phyloP scores from a whole-genome alignment of 1,140 invertebrate species.

The Formica selysi region DNA sequence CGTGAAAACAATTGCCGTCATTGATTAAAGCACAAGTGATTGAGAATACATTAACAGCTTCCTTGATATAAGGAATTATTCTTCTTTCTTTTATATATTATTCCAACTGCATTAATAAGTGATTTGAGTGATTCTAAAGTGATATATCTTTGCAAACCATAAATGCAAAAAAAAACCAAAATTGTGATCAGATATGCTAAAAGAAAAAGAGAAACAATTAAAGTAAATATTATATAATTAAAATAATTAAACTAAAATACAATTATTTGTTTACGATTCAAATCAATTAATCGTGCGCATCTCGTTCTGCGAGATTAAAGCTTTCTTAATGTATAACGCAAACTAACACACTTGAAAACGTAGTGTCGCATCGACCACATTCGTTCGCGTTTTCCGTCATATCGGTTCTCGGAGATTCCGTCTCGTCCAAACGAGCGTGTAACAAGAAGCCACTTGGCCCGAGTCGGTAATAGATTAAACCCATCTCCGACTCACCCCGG shows the following conservation, averaged over 20 bases:
- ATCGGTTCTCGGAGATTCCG: slow-evolving; percentile 65
- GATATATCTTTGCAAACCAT: neutral
- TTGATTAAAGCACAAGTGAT: neutral
- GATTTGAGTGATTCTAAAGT: neutral
- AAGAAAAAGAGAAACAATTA: neutral
- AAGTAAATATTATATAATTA: no score
- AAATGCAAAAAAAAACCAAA: neutral
- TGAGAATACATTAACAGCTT: no score
- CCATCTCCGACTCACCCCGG: slow-evolving; percentile 76
- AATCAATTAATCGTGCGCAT: neutral
- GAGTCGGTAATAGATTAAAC: slow-evolving; percentile 85
- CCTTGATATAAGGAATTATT: no score
- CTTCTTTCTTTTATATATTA: no score
- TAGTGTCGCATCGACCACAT: neutral
- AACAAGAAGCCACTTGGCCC: slow-evolving; percentile 85
- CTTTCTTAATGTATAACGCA: neutral
- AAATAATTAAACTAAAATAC: no score
- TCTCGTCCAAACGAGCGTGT: slow-evolving; percentile 84
- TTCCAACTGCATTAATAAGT: no score
- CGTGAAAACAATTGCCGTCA: neutral
- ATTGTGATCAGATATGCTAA: no score
- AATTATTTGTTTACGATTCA: no score
- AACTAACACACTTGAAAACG: neutral
- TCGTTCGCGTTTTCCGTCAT: slow-evolving; percentile 33
- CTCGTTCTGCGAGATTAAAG: neutral